phyloP scores from a whole-genome alignment of 2,888 invertebrate genomes.

The Cenopis cana region DNA sequence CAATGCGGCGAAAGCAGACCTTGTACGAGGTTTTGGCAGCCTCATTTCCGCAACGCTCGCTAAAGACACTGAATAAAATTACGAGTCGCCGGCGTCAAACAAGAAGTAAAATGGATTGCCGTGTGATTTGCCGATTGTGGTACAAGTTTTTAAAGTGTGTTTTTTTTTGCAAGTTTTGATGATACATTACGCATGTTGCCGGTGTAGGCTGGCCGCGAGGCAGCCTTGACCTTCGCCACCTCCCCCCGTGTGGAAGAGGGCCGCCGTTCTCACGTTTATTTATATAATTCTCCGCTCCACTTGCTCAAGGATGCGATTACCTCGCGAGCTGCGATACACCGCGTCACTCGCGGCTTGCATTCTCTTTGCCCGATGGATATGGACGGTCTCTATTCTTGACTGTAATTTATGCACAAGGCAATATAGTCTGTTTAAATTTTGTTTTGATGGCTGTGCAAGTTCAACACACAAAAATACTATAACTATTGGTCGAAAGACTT shows the following conservation, averaged over 20 bases:
- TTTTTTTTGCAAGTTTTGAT: conserved; percentile 14
- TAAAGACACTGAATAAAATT: conserved; percentile 4
- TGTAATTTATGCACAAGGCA: conserved; percentile 6
- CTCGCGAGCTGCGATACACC: conserved; percentile 24
- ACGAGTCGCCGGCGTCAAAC: background rate
- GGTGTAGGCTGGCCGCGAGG: conserved; percentile 23
- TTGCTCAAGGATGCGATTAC: conserved; percentile 39
- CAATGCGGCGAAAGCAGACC: conserved; percentile 34
- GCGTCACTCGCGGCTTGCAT: background rate
- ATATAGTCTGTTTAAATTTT: background rate
- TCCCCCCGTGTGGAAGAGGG: conserved; percentile 31
- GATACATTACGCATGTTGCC: background rate
- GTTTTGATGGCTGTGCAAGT: background rate
- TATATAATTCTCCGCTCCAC: conserved; percentile 39
- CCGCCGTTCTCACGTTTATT: conserved; percentile 41
- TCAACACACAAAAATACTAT: background rate
- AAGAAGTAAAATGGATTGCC: background rate
- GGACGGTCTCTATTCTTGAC: background rate
- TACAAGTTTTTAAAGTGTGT: background rate
- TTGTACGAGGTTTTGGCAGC: conserved; percentile 6
- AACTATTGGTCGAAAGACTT: background rate
- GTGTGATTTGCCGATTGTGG: background rate
- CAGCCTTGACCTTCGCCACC: conserved; percentile 40
- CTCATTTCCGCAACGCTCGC: conserved; percentile 2
- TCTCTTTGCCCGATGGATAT: conserved; percentile 10